These are phyloP conservation scores for Oplegnathus fasciatus DNA, from an alignment of 2,113 vertebrate genomes.

Conservation along the genomic window DNA sequence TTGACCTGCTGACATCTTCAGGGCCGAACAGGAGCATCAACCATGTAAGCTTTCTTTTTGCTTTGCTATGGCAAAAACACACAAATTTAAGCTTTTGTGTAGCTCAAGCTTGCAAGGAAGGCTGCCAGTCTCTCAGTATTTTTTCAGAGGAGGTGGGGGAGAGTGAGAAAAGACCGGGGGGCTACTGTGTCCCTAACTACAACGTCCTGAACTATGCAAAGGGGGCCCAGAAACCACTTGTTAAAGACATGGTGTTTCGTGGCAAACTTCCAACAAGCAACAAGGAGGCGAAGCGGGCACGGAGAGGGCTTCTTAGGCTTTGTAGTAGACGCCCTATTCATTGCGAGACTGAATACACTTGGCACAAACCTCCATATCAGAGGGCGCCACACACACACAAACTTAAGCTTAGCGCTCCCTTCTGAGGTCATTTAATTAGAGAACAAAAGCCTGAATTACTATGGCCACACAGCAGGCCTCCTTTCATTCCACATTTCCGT, in stretches of 20 bases:
- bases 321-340: conserved; percentile 74
- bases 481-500: conserved; percentile 74
- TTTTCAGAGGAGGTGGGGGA: not conserved
- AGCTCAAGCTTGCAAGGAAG: not conserved
- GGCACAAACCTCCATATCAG: conserved; percentile 68
- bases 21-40: conserved; percentile 8
- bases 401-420: conserved; percentile 68
- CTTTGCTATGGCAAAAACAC: conserved; percentile 24
- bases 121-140: conserved; percentile 21
- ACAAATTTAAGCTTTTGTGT: conserved; percentile 24
- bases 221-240: conserved; percentile 64
- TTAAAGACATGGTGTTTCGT: conserved; percentile 57
- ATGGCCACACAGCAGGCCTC: conserved; percentile 74
- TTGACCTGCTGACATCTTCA: not conserved
- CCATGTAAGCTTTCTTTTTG: conserved; percentile 13
- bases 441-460: conserved; percentile 83
- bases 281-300: conserved; percentile 52
- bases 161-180: conserved; percentile 29
- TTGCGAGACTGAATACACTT: conserved; percentile 61
- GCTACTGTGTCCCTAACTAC: conserved; percentile 47
- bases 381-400: conserved; percentile 61
- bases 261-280: conserved; percentile 66
- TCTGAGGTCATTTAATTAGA: conserved; percentile 82
- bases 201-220: conserved; percentile 57
- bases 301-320: conserved; percentile 60